These are phyloP conservation scores for Enteromius anoplus DNA, from an alignment of 2,797 vertebrate species.

Conservation along the genomic window DNA sequence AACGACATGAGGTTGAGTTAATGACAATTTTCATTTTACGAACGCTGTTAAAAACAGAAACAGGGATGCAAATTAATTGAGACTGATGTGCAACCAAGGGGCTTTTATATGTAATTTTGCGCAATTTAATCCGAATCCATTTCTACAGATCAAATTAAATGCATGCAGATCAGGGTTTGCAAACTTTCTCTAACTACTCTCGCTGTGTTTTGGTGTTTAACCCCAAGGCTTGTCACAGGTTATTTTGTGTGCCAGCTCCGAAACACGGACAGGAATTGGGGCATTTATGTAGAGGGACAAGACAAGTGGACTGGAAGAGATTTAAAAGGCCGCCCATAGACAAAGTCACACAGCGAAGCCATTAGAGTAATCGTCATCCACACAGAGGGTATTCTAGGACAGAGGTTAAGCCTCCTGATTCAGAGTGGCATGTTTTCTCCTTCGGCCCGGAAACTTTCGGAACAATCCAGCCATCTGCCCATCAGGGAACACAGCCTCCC, in stretches of 20 bases:
- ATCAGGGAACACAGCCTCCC: slow-evolving; percentile 31
- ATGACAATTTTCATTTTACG: not conserved
- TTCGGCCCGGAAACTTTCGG: slow-evolving; percentile 57
- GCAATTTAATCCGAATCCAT: not conserved
- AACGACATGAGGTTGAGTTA: not conserved
- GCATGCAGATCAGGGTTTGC: not conserved
- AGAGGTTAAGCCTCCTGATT: slow-evolving; percentile 61
- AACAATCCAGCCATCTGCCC: slow-evolving; percentile 63
- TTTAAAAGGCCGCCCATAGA: slow-evolving; percentile 48
- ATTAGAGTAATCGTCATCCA: slow-evolving; percentile 41
- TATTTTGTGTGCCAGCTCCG: slow-evolving; percentile 16
- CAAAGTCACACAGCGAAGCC: slow-evolving; percentile 49
- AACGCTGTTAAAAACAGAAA: slow-evolving; percentile 30
- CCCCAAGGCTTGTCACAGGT: slow-evolving; percentile 21
- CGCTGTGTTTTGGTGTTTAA: slow-evolving; percentile 32
- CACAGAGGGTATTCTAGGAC: slow-evolving; percentile 53
- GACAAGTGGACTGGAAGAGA: slow-evolving; percentile 59
- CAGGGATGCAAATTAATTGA: not conserved
- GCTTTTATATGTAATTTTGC: not conserved
- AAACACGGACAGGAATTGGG: slow-evolving; percentile 33
- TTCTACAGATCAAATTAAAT: not conserved
- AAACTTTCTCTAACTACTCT: slow-evolving; percentile 9
- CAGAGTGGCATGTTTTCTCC: slow-evolving; percentile 65
- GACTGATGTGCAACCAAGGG: not conserved
- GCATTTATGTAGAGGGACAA: slow-evolving; percentile 44